phyloP scores from a whole-genome alignment of 23 tunicate genomes.

The Trididemnum miniatum region DNA sequence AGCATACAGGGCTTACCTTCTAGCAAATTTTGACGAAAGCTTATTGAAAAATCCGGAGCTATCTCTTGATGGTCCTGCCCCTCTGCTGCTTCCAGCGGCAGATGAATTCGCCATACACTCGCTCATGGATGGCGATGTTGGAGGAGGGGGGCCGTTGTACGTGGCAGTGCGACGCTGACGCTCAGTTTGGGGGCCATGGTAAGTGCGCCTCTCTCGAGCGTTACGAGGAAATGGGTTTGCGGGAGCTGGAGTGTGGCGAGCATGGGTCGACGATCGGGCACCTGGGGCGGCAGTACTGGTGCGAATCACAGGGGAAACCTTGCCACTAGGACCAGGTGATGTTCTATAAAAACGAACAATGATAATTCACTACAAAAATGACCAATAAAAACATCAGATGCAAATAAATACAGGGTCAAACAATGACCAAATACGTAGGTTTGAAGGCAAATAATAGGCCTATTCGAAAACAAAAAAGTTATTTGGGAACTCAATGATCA shows the following conservation, averaged over 20 bases:
- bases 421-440: no score
- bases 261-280: conserved; percentile 49
- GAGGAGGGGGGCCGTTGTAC: conserved; percentile 80
- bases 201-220: conserved; percentile 87
- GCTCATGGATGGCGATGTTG: conserved; percentile 60
- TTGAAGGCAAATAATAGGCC: no score
- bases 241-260: conserved; percentile 3
- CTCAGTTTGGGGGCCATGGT: conserved; percentile 75
- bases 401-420: no score
- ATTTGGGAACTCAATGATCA: no score
- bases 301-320: conserved; percentile 63
- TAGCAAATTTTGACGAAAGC: conserved; percentile 73
- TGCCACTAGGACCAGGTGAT: conserved; percentile 55
- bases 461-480: no score
- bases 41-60: conserved; percentile 70
- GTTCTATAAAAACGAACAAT: no score
- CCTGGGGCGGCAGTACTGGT: conserved; percentile 60
- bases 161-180: conserved; percentile 61
- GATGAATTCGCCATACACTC: conserved; percentile 46
- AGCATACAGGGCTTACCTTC: conserved; percentile 49
- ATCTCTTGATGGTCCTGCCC: conserved; percentile 52
- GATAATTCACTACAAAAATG: no score
- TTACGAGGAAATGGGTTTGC: conserved; percentile 77
- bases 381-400: no score
- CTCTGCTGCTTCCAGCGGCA: conserved; percentile 15